These are phyloP conservation scores for Zeus faber DNA, from an alignment of 2,113 vertebrate genomes.

Conservation along the genomic window DNA sequence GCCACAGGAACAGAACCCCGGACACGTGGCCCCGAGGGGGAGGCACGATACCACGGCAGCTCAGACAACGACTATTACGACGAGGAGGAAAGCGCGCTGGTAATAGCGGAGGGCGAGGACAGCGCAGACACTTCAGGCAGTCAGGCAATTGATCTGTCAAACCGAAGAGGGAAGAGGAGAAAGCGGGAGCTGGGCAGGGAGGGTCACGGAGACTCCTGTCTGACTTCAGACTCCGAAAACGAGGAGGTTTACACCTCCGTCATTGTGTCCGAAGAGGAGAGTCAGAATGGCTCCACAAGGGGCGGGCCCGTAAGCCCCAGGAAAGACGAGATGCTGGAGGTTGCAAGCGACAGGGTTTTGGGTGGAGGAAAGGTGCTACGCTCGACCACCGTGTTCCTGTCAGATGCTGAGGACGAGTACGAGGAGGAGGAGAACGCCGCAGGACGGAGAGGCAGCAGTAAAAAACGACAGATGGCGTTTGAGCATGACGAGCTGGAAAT, in stretches of 20 bases:
- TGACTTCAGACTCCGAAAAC: constrained; percentile 77
- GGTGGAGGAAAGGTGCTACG: constrained; percentile 74
- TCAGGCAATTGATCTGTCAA: constrained; percentile 72
- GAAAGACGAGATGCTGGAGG: constrained; percentile 58
- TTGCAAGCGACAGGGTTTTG: constrained; percentile 47
- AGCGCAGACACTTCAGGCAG: constrained; percentile 51
- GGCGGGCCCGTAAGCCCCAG: constrained; percentile 60
- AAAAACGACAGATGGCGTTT: constrained; percentile 62
- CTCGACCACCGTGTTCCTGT: constrained; percentile 77
- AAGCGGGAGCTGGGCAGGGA: constrained; percentile 38
- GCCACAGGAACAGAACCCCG: constrained; percentile 25
- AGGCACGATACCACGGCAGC: constrained; percentile 13
- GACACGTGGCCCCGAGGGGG: constrained; percentile 3
- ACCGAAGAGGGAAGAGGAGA: constrained; percentile 54
- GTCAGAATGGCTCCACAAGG: constrained; percentile 61
- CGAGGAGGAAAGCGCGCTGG: constrained; percentile 66
- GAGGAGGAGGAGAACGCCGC: constrained; percentile 67
- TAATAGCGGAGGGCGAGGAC: constrained; percentile 72
- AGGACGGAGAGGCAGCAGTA: constrained; percentile 49
- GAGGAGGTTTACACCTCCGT: constrained; percentile 76
- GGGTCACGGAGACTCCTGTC: constrained; percentile 60
- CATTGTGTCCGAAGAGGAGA: constrained; percentile 77
- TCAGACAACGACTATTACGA: constrained; percentile 63
- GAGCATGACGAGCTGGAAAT: constrained; percentile 64
- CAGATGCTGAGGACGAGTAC: constrained; percentile 77